A percentile compares a stretch with the other conserved stretches of the same genome.
Evolutionary conservation across 1,140 invertebrate genomes (phyloP).

Genomic region (Eciton burchellii): DNA sequence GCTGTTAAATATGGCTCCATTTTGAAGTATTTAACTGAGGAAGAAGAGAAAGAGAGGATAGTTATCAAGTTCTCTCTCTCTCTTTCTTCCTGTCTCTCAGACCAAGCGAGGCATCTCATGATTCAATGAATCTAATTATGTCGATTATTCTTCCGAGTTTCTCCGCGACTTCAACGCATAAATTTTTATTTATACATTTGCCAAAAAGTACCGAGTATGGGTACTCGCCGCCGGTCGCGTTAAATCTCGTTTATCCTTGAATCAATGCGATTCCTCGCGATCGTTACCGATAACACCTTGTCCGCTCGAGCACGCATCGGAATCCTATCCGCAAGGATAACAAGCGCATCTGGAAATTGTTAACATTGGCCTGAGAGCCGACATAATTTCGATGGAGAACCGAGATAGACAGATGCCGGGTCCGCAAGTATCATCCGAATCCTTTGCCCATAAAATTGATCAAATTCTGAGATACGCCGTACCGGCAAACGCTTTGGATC

Average conservation of each 20-base stretch:
- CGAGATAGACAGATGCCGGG: slow-evolving; percentile 69
- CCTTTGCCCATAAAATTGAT: slow-evolving; percentile 77
- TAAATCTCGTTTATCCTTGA: neutral
- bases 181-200: slow-evolving; percentile 1
- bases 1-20: neutral
- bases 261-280: neutral
- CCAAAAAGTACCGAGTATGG: neutral
- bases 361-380: neutral
- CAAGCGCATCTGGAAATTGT: neutral
- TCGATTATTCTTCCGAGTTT: neutral
- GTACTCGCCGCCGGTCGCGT: neutral
- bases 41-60: neutral
- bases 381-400: slow-evolving; percentile 66
- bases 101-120: neutral
- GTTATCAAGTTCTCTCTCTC: slow-evolving; percentile 6
- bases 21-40: neutral
- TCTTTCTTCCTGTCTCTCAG: no score
- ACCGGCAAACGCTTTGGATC: slow-evolving; percentile 75
- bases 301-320: neutral
- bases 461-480: slow-evolving; percentile 74
- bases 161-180: neutral
- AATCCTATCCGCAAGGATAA: slow-evolving; percentile 22
- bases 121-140: neutral
- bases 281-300: neutral
- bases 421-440: slow-evolving; percentile 73